Percentiles rank a stretch among this genome's conserved stretches.
phyloP scores from a whole-genome alignment of 2,888 invertebrate genomes.

The Volucella zonaria region DNA sequence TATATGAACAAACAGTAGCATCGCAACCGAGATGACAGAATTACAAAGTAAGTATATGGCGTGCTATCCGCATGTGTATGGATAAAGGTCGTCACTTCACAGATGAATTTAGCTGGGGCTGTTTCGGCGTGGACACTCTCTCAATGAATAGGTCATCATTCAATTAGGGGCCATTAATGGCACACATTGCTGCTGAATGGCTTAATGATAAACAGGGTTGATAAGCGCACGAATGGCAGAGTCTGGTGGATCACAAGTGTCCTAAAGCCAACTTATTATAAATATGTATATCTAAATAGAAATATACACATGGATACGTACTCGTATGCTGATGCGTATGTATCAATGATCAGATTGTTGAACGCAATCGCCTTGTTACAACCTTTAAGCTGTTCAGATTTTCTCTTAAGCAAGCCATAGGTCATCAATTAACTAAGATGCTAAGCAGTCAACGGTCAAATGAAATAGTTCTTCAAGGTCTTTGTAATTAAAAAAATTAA shows the following conservation, averaged over 20 bases:
- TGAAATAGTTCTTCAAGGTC: no score
- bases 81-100: conserved; percentile 36
- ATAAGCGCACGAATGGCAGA: conserved; percentile 6
- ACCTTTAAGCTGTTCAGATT: no score
- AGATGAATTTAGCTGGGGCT: conserved; percentile 29
- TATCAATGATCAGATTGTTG: no score
- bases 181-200: conserved; percentile 44
- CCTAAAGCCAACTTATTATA: conserved; percentile 9
- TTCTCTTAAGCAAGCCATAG: no score
- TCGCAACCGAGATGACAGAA: conserved; percentile 9
- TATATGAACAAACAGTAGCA: neutral
- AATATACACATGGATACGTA: no score
- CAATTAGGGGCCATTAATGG: conserved; percentile 66
- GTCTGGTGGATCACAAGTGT: neutral
- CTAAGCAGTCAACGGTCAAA: no score
- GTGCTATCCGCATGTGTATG: conserved; percentile 1
- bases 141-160: conserved; percentile 71
- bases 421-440: no score
- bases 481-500: no score
- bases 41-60: neutral
- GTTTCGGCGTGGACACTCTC: conserved; percentile 54
- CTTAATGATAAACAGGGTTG: conserved; percentile 40
- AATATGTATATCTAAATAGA: neutral
- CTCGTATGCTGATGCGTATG: no score
- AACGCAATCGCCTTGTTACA: no score